Evolutionary conservation across 2,113 vertebrate genomes (phyloP).

Genomic region (Gallinago undulata): DNA sequence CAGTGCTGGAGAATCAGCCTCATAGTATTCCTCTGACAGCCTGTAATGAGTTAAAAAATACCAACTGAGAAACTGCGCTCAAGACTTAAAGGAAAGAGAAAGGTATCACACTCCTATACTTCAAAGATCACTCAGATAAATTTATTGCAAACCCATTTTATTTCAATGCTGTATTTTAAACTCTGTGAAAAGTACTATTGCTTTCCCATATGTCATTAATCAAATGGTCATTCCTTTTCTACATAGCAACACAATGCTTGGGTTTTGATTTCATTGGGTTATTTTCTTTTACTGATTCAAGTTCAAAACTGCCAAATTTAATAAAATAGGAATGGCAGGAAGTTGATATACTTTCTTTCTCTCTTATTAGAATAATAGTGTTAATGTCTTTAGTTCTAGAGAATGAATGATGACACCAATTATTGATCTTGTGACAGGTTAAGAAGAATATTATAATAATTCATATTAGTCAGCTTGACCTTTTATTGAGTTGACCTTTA

Average conservation of each 20-base stretch:
- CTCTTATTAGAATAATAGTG: conserved; percentile 29
- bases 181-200: not conserved
- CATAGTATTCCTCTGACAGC: not conserved
- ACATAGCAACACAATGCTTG: not conserved
- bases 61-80: not conserved
- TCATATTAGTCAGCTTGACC: conserved; percentile 55
- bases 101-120: not conserved
- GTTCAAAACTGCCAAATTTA: not conserved
- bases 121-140: not conserved
- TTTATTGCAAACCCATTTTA: not conserved
- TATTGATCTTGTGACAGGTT: conserved; percentile 52
- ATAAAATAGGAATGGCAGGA: not conserved
- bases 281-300: not conserved
- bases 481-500: conserved; percentile 61
- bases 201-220: not conserved
- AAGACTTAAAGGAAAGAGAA: not conserved
- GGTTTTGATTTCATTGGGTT: not conserved
- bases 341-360: not conserved
- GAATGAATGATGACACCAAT: conserved; percentile 63
- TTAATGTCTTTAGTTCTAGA: conserved; percentile 24
- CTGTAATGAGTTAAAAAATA: not conserved
- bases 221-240: not conserved
- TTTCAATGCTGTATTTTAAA: not conserved
- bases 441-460: conserved; percentile 64
- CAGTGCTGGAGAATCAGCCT: not conserved